Evolutionary conservation across 53 echinoderm and acorn worm genomes (phyloP).

Genomic region (Actinopyga echinites): DNA sequence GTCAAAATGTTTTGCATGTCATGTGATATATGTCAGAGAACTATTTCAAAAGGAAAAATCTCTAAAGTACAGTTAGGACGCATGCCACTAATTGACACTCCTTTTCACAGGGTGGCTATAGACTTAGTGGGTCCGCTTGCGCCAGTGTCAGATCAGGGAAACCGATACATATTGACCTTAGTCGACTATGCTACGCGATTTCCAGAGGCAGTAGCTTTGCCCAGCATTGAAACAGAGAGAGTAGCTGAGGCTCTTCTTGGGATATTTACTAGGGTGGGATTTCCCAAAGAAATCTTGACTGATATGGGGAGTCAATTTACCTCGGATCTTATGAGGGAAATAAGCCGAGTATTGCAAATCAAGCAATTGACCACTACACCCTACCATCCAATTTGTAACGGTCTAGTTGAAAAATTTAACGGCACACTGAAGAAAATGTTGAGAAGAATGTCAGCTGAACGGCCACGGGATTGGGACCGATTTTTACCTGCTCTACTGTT

Average conservation of each 20-base stretch:
- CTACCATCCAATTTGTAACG: slow-evolving; percentile 50
- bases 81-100: slow-evolving; percentile 53
- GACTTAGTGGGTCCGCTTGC: slow-evolving; percentile 47
- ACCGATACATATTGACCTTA: slow-evolving; percentile 30
- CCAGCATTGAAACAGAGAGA: slow-evolving; percentile 31
- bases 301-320: slow-evolving; percentile 56
- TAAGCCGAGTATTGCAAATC: slow-evolving; percentile 31
- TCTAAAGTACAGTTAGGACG: slow-evolving; percentile 14
- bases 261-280: slow-evolving; percentile 45
- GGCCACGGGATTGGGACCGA: slow-evolving; percentile 2
- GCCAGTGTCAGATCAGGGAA: slow-evolving; percentile 5
- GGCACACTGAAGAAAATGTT: slow-evolving; percentile 3
- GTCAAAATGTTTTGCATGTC: slow-evolving; percentile 32
- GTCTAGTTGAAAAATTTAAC: slow-evolving; percentile 25
- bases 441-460: slow-evolving; percentile 34
- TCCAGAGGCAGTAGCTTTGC: slow-evolving; percentile 47
- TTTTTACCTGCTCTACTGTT: neutral
- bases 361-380: slow-evolving; percentile 53
- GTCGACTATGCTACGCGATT: slow-evolving; percentile 42
- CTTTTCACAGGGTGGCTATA: slow-evolving; percentile 48
- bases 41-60: neutral
- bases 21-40: too few relatives aligned
- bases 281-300: slow-evolving; percentile 44
- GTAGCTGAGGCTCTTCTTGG: slow-evolving; percentile 55
- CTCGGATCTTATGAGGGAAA: slow-evolving; percentile 36